Evolutionary conservation across 2,888 invertebrate species (phyloP).

Genomic region (Hypomecis punctinalis): DNA sequence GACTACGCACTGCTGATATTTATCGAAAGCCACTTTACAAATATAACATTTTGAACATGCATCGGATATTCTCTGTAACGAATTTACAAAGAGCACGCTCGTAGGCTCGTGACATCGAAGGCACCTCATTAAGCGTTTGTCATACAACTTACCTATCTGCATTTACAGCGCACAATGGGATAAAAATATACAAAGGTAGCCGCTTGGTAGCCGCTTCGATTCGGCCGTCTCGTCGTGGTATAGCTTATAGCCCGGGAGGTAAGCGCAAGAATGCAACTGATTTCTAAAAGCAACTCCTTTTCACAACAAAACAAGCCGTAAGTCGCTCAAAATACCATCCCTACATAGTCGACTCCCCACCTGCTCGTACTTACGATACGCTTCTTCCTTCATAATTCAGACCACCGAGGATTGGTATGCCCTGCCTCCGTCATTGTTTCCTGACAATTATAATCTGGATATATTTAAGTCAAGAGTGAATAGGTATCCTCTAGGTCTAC

Average conservation of each 20-base stretch:
- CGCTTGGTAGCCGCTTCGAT: constrained; percentile 43
- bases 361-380: no score
- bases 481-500: no score
- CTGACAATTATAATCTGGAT: no score
- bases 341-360: no score
- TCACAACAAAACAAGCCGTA: no score
- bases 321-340: no score
- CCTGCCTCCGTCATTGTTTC: no score
- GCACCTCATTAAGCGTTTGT: constrained; percentile 73
- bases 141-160: constrained; percentile 65
- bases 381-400: no score
- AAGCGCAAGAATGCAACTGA: no score
- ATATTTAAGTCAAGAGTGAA: no score
- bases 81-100: constrained; percentile 33
- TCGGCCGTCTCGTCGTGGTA: constrained; percentile 42
- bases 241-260: constrained; percentile 40
- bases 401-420: no score
- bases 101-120: constrained; percentile 64
- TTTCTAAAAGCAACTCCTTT: no score
- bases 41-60: constrained; percentile 1
- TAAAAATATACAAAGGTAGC: constrained; percentile 68
- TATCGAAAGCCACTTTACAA: constrained; percentile 8
- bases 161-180: constrained; percentile 66
- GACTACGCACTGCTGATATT: background rate
- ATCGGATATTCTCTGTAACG: constrained; percentile 18